Base-by-base conservation (phyloP, 2,888 invertebrate genomes). In the Xestia xanthographa region DNA sequence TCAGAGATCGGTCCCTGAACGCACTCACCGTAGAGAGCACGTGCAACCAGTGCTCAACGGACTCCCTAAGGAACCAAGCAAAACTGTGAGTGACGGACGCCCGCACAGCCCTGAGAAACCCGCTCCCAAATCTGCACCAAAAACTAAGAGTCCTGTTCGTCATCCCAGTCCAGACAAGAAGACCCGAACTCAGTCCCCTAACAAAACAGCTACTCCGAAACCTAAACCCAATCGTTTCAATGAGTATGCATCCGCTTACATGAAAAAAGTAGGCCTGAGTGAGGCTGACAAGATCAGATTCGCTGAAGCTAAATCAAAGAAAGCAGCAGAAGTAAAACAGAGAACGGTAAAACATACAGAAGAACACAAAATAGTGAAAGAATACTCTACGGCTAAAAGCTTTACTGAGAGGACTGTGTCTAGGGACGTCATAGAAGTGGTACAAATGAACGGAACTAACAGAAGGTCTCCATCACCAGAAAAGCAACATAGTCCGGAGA, bases 161-260 rank as follows among this genome's bases (percentile, higher is more conserved):
- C 95, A 92, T 69, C 84, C 91, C 0, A 96, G 95, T 86, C 96
- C 95, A 3, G 95, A 95, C n/a, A 95, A 96, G 85, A 95, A 93
- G 79, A 90, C 90, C 3, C 90, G 95, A 66, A 92, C 93, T n/a
- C 82, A 87, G 2, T 95, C 96, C n/a, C 96, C 96, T 0, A 93
- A 81, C 63, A 96, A 96, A 87, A 72, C 68, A 12, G 74, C 89
- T 1, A 79, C 92, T 72, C 87, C 92, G 2, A 96, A 95, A 90
- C 83, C 93, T 11, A 96, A 95, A 89, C 84, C 92, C 0, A 95
- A 94, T 77, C 95, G 95, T 60, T 96, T 96, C 72, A 95, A 92
- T 73, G 96, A 97, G 80, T 96, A 96, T 63, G 96, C 96, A 11
- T 92, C 95, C 11, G 97, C 97, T 58, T 96, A 97, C 77, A 95